Conservation (phyloP, 2,888 invertebrate species). For the Campaea margaritaria region DNA sequence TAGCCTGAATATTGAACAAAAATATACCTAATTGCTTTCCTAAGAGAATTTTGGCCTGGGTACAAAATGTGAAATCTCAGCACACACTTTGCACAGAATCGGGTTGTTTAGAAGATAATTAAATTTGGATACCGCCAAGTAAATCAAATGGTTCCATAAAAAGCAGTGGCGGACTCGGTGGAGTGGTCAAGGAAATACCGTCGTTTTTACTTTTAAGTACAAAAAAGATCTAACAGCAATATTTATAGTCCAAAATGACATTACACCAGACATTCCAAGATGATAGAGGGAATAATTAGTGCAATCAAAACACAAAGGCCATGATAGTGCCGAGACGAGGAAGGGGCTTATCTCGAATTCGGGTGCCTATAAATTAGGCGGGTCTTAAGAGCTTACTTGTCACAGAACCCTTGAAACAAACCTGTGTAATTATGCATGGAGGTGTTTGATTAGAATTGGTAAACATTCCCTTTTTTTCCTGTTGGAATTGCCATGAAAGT, state of each 20-base stretch:
- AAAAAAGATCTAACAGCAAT: background rate
- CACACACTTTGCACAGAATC: no score
- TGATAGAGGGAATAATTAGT: constrained; percentile 27
- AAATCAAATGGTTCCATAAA: no score
- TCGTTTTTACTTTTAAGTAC: no score
- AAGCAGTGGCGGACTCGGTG: no score
- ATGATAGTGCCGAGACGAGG: constrained; percentile 31
- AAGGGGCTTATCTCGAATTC: constrained; percentile 38
- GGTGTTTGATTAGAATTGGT: background rate
- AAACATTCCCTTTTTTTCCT: background rate
- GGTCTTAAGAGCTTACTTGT: constrained; percentile 37
- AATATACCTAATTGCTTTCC: no score
- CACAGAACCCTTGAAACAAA: constrained; percentile 29
- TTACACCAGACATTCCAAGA: constrained; percentile 8
- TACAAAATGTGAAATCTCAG: no score
- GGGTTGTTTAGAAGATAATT: no score
- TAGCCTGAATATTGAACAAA: no score
- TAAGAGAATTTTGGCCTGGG: no score
- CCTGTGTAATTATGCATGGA: constrained; percentile 29
- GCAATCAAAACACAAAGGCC: constrained; percentile 33
- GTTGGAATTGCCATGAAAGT: no score
- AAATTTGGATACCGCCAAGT: no score
- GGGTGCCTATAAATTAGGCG: constrained; percentile 41
- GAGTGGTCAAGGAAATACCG: no score
- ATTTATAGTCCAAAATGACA: background rate